Percentiles rank a stretch among this genome's conserved stretches.
Conservation (phyloP, 2,888 invertebrate genomes). For the Cheilosia pagana region DNA sequence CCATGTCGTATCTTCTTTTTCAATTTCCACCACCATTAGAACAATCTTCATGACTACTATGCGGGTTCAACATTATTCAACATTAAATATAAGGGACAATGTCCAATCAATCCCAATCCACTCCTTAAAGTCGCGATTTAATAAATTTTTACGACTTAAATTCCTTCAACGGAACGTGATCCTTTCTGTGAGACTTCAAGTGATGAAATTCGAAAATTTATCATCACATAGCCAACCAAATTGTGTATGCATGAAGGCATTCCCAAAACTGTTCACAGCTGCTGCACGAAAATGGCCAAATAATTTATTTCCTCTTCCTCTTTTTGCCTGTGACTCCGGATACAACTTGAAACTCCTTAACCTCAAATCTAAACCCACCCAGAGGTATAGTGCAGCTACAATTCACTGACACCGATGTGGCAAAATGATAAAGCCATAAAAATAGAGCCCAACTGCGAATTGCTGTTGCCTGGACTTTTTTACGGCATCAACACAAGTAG, state of each 20-base stretch:
- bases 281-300: slow-evolving; percentile 28
- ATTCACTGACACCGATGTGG: slow-evolving; percentile 23
- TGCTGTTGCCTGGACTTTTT: neutral
- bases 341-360: neutral
- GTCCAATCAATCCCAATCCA: neutral
- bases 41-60: too few relatives aligned
- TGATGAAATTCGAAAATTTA: slow-evolving; percentile 4
- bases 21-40: too few relatives aligned
- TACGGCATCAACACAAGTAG: neutral
- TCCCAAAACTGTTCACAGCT: slow-evolving; percentile 11
- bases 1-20: too few relatives aligned
- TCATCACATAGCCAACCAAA: neutral
- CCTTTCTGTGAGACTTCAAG: neutral
- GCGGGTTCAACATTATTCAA: too few relatives aligned
- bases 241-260: slow-evolving; percentile 21
- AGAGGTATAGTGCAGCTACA: slow-evolving; percentile 14
- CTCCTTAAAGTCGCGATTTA: neutral
- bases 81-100: neutral
- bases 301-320: slow-evolving; percentile 4
- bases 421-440: neutral
- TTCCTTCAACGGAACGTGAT: neutral
- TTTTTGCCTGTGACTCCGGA: neutral
- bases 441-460: neutral
- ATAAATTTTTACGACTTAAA: neutral
- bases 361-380: neutral